phyloP scores from a whole-genome alignment of 2,113 vertebrate genomes.

The Propithecus coquereli region DNA sequence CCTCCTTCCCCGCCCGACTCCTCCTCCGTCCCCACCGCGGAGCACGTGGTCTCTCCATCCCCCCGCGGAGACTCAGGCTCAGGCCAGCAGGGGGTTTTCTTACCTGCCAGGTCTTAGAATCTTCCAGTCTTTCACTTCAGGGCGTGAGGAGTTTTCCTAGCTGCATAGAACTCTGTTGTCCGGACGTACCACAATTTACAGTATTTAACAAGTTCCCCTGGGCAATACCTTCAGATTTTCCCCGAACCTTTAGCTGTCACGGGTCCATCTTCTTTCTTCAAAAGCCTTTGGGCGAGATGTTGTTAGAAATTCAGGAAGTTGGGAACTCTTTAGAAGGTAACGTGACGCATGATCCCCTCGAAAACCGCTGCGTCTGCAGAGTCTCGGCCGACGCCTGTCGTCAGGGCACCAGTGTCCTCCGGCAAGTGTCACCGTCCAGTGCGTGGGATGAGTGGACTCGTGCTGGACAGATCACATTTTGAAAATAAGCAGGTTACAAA shows the following conservation, averaged over 20 bases:
- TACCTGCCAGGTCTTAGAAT: not conserved
- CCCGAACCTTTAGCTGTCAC: too few species aligned
- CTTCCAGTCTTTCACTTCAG: not conserved
- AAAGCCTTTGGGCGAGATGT: not conserved
- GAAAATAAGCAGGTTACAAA: not conserved
- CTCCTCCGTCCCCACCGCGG: too few species aligned
- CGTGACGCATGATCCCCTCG: accelerated
- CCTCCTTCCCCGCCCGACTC: accelerated
- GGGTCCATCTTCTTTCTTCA: not conserved
- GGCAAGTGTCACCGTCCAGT: accelerated
- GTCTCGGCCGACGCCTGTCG: not conserved
- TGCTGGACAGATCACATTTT: not conserved
- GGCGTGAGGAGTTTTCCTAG: accelerated
- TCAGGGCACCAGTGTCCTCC: accelerated
- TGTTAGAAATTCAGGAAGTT: not conserved
- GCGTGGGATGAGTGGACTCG: accelerated
- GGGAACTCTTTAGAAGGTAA: accelerated
- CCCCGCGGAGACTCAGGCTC: not conserved
- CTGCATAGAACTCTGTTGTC: accelerated
- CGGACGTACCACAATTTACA: accelerated
- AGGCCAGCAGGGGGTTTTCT: not conserved
- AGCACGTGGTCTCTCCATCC: too few species aligned
- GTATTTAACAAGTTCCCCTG: too few species aligned
- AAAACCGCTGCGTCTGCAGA: accelerated
- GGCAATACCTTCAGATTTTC: not conserved